Conservation (phyloP, 2,113 vertebrate genomes). For the Bubo bubo region DNA sequence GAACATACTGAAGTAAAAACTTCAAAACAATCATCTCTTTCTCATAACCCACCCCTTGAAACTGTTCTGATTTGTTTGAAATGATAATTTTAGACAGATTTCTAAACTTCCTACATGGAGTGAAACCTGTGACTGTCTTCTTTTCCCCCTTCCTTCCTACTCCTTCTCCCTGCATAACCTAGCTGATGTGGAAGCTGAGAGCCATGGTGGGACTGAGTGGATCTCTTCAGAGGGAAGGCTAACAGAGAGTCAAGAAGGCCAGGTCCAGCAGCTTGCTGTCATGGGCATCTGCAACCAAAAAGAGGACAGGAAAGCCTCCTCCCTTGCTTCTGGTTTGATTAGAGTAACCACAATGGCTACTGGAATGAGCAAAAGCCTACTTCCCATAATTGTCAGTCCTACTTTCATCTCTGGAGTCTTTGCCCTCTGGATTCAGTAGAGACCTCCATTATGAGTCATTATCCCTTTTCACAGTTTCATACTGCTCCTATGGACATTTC, state of each 20-base stretch:
- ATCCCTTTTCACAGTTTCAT: not conserved
- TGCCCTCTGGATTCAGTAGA: not conserved
- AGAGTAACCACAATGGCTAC: not conserved
- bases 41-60: not conserved
- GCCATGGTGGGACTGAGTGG: not conserved
- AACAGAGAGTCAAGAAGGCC: not conserved
- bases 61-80: not conserved
- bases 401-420: not conserved
- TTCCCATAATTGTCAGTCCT: not conserved
- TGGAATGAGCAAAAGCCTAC: not conserved
- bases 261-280: not conserved
- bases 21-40: not conserved
- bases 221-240: not conserved
- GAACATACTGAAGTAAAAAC: not conserved
- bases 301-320: not conserved
- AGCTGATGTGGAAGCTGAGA: not conserved
- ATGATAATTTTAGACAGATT: not conserved
- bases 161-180: not conserved
- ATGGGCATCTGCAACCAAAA: not conserved
- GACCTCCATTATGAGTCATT: not conserved
- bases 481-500: not conserved
- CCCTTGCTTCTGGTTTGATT: not conserved
- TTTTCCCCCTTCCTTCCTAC: not conserved
- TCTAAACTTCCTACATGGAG: not conserved
- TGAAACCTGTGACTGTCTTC: fast-evolving